Conservation (phyloP, 1,140 invertebrate species). For the Chironomus striatipennis region DNA sequence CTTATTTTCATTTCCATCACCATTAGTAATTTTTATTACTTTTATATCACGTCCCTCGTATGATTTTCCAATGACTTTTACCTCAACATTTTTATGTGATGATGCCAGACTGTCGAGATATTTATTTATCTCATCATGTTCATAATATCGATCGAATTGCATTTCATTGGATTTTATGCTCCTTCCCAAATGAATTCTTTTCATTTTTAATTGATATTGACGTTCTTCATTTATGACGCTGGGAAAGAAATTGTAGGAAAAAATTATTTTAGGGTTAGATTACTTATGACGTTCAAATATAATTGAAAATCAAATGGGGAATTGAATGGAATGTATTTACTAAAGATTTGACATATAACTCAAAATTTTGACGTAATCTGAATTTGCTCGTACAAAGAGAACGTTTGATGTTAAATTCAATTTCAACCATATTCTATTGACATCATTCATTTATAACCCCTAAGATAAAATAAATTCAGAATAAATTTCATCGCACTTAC, state of each 20-base stretch:
- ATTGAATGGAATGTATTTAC: no score
- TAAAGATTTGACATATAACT: no score
- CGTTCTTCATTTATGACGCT: not conserved
- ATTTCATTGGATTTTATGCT: not conserved
- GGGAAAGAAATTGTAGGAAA: not conserved
- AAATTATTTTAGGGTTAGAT: no score
- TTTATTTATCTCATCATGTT: slow-evolving; percentile 41
- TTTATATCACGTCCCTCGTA: slow-evolving; percentile 44
- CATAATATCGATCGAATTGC: slow-evolving; percentile 28
- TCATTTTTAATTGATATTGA: not conserved
- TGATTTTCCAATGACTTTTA: slow-evolving; percentile 42
- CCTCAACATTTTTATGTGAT: slow-evolving; percentile 36
- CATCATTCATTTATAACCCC: not conserved
- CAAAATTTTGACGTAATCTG: no score
- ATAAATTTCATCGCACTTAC: not conserved
- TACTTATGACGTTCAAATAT: no score
- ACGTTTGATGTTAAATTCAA: not conserved
- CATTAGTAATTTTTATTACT: slow-evolving; percentile 45
- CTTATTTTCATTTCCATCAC: slow-evolving; percentile 30
- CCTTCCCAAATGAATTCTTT: not conserved
- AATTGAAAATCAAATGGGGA: no score
- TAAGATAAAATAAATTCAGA: not conserved
- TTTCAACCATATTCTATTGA: no score
- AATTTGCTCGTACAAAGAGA: no score
- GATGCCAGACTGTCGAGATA: slow-evolving; percentile 43